Evolutionary conservation across 2,113 vertebrate genomes (phyloP), one percentile per base, ranked within the genome.

Genomic region (Anseranas semipalmata): DNA sequence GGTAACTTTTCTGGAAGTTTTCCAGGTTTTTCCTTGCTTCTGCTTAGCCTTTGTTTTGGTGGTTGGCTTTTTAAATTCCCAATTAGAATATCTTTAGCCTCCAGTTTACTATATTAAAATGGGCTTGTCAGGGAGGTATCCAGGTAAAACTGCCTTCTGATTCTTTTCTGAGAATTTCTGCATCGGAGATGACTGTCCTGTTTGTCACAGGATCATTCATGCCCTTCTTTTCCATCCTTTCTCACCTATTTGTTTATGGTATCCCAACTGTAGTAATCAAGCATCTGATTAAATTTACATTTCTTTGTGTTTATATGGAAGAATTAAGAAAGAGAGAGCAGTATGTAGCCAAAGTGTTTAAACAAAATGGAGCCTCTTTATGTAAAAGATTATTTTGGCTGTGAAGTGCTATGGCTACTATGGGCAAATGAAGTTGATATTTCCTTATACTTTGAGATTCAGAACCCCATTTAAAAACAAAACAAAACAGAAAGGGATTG

Each of bases 241-340:
- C 43, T 91, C 62, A 91, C 45, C 70, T 85, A 30, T 66, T 91
- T 87, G 37, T 87, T 95, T 92, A 78, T 62, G 76, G 11, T 24
- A 70, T 89, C 46, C 46, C 45, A 66, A 48, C 39, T 65, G 28
- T 48, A 85, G 60, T 48, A 89, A 92, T 75, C 73, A 89, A 71
- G n/a, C 21, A 45, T 85, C 77, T 96, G 70, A 82, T 79, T 93
- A 78, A 87, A 96, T 92, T 91, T 92, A 24, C 84, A 87, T 94
- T 89, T 89, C 52, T 89, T 89, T 95, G 39, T 85, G 20, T 68
- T 53, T 39, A 52, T 16, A 32, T 22, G 50, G 35, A 65, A 48
- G 39, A 77, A 56, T 68, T 89, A 60, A 81, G 68, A 66, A 88
- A 89, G 56, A 68, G 76, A 73, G 75, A 50, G 22, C 12, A 52